These are phyloP conservation scores for Planiliza haematocheilus DNA, from an alignment of 2,113 vertebrate species.

Conservation along the genomic window DNA sequence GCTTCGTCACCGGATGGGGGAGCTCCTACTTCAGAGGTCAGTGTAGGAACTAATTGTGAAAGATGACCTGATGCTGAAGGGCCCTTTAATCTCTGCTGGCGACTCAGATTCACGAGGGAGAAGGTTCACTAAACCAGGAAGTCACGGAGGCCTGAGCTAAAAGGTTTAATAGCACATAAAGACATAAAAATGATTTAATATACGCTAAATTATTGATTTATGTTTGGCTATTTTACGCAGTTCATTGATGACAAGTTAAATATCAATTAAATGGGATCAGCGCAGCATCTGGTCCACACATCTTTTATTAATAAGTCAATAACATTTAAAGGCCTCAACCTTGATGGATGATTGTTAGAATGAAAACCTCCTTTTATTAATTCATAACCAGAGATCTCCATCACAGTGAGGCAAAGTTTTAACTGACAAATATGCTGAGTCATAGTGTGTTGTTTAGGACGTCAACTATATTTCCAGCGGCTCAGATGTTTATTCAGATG, in stretches of 20 bases:
- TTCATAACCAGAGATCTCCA: not conserved
- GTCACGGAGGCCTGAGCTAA: too few species aligned
- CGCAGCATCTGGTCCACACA: slow-evolving; percentile 6
- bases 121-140: too few species aligned
- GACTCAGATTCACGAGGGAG: not conserved
- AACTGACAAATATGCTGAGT: not conserved
- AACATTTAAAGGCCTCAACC: slow-evolving; percentile 4
- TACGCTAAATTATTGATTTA: not conserved
- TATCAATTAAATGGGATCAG: not conserved
- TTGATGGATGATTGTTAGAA: not conserved
- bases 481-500: too few species aligned
- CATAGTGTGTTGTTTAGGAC: too few species aligned
- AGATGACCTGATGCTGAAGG: not conserved
- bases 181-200: too few species aligned
- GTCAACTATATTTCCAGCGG: too few species aligned
- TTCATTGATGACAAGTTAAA: not conserved
- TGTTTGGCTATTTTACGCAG: not conserved
- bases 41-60: slow-evolving; percentile 7
- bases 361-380: not conserved
- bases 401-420: not conserved
- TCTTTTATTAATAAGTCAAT: slow-evolving; percentile 16
- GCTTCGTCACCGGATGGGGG: slow-evolving; percentile 76
- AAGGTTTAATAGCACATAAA: too few species aligned
- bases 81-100: too few species aligned
- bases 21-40: slow-evolving; percentile 56